Conservation (phyloP, 2,888 invertebrate species). For the Ennomos fuscantarius region DNA sequence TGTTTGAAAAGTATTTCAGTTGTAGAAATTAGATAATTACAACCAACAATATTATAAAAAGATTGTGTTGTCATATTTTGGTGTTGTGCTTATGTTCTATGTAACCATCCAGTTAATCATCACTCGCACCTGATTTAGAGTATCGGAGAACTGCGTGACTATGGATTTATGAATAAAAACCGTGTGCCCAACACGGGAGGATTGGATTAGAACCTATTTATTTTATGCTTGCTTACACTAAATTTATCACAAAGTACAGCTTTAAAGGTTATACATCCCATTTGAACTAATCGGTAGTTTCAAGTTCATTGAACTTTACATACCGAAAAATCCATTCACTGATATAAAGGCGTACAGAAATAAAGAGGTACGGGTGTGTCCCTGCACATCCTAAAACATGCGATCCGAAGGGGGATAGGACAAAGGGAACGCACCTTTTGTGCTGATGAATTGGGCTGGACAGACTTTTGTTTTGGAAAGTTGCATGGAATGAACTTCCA, state of each 20-base stretch:
- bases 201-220: too few species aligned
- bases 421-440: constrained; percentile 60
- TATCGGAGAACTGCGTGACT: too few species aligned
- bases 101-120: too few species aligned
- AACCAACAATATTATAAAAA: too few species aligned
- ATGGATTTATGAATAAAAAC: too few species aligned
- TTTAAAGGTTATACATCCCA: background rate
- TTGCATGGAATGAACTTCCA: constrained; percentile 25
- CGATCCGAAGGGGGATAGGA: constrained; percentile 50
- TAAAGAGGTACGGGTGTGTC: constrained; percentile 49
- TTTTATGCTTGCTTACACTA: background rate
- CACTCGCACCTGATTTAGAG: too few species aligned
- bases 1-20: too few species aligned
- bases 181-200: too few species aligned
- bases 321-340: constrained; percentile 43
- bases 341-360: constrained; percentile 37
- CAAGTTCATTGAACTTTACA: constrained; percentile 43
- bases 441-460: constrained; percentile 57
- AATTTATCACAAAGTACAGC: background rate
- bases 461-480: constrained; percentile 49
- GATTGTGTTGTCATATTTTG: too few species aligned
- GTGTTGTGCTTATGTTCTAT: too few species aligned
- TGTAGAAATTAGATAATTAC: too few species aligned
- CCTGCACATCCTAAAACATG: constrained; percentile 43
- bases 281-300: constrained; percentile 28